Conservation (phyloP, 2,113 vertebrate genomes). For the Argyrosomus japonicus region DNA sequence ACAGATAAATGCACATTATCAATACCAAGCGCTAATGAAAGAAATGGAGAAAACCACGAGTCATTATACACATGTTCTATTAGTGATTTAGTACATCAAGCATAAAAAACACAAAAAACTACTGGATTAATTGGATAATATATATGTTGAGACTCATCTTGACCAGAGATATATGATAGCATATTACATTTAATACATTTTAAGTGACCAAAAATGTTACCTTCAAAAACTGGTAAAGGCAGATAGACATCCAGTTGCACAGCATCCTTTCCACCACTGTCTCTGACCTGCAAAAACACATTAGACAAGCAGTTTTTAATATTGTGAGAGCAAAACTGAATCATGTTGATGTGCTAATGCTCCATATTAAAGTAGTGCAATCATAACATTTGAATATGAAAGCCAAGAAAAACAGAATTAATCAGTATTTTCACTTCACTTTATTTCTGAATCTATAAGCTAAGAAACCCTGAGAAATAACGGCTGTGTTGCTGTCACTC, state of each 20-base stretch:
- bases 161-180: neutral
- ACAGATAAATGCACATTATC: constrained; percentile 47
- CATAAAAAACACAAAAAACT: neutral
- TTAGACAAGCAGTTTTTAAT: neutral
- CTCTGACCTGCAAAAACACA: constrained; percentile 89
- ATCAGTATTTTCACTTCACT: neutral
- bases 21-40: constrained; percentile 25
- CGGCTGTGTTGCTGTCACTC: neutral
- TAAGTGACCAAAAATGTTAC: constrained; percentile 75
- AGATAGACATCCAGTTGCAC: constrained; percentile 99
- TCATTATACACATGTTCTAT: neutral
- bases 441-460: neutral
- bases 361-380: neutral
- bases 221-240: constrained; percentile 97
- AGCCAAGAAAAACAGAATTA: neutral
- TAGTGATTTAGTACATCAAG: neutral
- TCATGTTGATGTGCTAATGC: neutral
- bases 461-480: neutral
- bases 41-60: constrained; percentile 34
- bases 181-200: neutral
- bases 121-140: neutral
- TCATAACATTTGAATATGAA: neutral
- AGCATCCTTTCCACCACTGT: constrained; percentile 99
- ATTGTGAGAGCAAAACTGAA: neutral
- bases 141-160: neutral